Evolutionary conservation across 2,888 invertebrate genomes (phyloP), one percentile per base, ranked within the genome.

Genomic region (Folsomia candida): DNA sequence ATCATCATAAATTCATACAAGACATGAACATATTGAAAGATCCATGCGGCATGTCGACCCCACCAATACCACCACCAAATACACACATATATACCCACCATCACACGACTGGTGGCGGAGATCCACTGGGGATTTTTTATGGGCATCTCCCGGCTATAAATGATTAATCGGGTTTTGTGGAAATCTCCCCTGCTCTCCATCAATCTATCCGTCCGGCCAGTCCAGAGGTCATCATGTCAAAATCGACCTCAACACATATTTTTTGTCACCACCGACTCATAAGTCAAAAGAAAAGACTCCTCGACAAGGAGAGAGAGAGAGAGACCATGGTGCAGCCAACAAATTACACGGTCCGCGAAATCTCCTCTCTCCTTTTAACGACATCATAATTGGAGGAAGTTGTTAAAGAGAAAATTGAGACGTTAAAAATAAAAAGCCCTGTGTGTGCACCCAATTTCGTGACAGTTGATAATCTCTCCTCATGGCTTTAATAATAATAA

Each of bases 301-400:
- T n/a, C n/a, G n/a, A n/a, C n/a, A n/a, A n/a, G n/a, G n/a, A n/a
- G n/a, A n/a, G n/a, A n/a, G n/a, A n/a, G n/a, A n/a, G n/a, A n/a
- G n/a, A n/a, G 37, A 4, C 37, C 37, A 37, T 37, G 6, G 37
- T 37, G 6, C 37, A 37, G 37, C n/a, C 20, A n/a, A 18, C 54
- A 54, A 54, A 54, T 54, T 54, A 54, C 54, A 54, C 54, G 54
- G 20, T 54, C 54, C 54, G 54, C 54, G n/a, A 54, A 20, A 20
- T 54, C 54, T n/a, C 20, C 54, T 20, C 18, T 20, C 47, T 9
- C 18, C 47, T 9, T 47, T 54, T 54, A 54, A 54, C 54, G 54
- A 54, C 54, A 54, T 54, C 20, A 54, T 54, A 54, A 54, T 54
- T 54, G 54, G 54, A 54, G 54, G 54, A 54, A 54, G 54, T 54